Percentiles rank a stretch among this genome's conserved stretches.
Conservation (phyloP, 2,888 invertebrate species). For the Noctua comes region DNA sequence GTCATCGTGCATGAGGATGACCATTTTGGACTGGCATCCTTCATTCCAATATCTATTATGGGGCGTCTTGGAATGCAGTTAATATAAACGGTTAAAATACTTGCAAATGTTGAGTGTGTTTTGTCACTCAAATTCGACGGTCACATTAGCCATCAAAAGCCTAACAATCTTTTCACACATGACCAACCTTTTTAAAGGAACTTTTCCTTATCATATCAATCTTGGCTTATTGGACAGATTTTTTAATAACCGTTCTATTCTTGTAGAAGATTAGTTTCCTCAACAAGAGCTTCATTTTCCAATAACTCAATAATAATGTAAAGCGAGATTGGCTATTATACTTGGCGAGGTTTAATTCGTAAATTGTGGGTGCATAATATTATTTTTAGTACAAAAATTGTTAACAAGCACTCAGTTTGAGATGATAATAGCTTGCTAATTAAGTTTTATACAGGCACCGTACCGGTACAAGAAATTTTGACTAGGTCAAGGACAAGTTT, state of each 20-base stretch:
- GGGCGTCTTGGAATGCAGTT: no score
- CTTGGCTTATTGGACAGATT: slow-evolving; percentile 64
- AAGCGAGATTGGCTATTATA: slow-evolving; percentile 51
- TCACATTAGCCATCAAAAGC: slow-evolving; percentile 16
- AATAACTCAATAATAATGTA: slow-evolving; percentile 63
- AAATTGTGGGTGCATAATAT: slow-evolving; percentile 45
- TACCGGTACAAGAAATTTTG: not conserved
- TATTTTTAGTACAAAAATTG: slow-evolving; percentile 35
- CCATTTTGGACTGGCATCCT: no score
- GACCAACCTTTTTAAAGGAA: slow-evolving; percentile 14
- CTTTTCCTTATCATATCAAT: slow-evolving; percentile 60
- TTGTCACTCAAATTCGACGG: slow-evolving; percentile 1
- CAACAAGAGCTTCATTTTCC: slow-evolving; percentile 57
- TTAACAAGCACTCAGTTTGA: slow-evolving; percentile 19
- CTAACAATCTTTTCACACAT: slow-evolving; percentile 31
- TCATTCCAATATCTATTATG: no score
- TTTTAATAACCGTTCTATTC: slow-evolving; percentile 52
- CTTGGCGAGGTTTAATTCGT: slow-evolving; percentile 45
- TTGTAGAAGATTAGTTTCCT: slow-evolving; percentile 52
- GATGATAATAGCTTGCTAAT: slow-evolving; percentile 27
- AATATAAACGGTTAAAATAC: not conserved
- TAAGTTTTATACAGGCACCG: slow-evolving; percentile 23
- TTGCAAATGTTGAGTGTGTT: not conserved
- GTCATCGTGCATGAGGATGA: not conserved
- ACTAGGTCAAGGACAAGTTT: no score